Percentiles rank a stretch among this genome's conserved stretches.
Evolutionary conservation across 1,140 invertebrate genomes (phyloP).

Genomic region (Aradophagus sp.): DNA sequence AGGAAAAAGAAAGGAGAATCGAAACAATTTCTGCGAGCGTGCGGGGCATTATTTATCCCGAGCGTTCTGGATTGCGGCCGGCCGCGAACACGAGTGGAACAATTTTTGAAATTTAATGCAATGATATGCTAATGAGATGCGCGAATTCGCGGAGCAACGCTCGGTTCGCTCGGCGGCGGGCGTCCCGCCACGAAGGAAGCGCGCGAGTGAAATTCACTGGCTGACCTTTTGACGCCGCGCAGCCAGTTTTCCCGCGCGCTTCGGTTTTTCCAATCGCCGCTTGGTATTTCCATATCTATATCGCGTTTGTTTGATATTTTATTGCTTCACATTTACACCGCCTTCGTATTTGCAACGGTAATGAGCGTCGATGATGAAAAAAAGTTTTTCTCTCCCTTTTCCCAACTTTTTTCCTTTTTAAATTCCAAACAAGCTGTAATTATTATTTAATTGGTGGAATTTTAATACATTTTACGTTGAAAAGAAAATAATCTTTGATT

Average conservation of each 20-base stretch:
- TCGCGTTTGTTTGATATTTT: conserved; percentile 18
- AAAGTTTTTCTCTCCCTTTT: too few species aligned
- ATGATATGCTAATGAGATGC: conserved; percentile 62
- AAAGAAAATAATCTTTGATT: too few species aligned
- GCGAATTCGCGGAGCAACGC: conserved; percentile 54
- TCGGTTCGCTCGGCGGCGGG: conserved; percentile 14
- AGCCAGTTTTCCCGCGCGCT: conserved; percentile 67
- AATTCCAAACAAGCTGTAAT: too few species aligned
- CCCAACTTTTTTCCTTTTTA: too few species aligned
- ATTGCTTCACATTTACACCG: conserved; percentile 6
- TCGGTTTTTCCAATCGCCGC: conserved; percentile 34
- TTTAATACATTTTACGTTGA: too few species aligned
- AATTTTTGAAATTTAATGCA: conserved; percentile 61
- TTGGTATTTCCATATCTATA: conserved; percentile 43
- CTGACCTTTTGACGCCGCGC: conserved; percentile 69
- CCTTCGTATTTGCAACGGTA: not conserved
- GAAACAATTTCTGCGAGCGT: conserved; percentile 11
- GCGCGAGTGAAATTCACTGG: conserved; percentile 72
- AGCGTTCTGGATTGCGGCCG: conserved; percentile 38
- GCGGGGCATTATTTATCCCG: conserved; percentile 31
- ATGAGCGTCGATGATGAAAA: too few species aligned
- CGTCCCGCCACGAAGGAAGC: conserved; percentile 62
- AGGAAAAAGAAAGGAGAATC: conserved; percentile 1
- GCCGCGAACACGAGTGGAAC: conserved; percentile 46
- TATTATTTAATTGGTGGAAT: too few species aligned